Base-by-base conservation (phyloP, 2,113 vertebrate species). In the Neomonachus schauinslandi region DNA sequence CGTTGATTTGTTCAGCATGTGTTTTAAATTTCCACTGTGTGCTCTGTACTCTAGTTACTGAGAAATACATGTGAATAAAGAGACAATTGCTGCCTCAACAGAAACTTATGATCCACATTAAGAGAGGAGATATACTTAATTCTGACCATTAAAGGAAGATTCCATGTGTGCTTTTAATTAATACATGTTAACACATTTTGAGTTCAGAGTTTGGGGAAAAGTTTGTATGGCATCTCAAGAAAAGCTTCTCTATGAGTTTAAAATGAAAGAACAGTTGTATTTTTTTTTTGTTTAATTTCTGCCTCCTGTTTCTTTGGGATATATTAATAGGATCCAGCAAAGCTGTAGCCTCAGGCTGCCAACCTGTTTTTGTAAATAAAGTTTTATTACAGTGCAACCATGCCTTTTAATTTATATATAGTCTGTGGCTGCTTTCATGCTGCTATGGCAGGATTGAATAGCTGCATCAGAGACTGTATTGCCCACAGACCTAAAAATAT, bases 201-300 rank as follows among this genome's bases (percentile, higher is more conserved):
- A 67, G 36, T 77, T 77, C 57, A 67, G 1, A 84, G 28, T 91
- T 55, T 83, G 59, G 57, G 51, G 57, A 59, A 3, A 71, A 3
- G 26, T 89, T 49, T 61, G 26, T 61, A 39, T 69, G n/a, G 28
- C 42, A 42, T 55, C 86, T 72, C 26, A 89, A 28, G n/a, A 69
- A 81, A 51, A 28, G 33, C 12, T 89, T 94, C 24, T 89, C 89
- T 82, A 80, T 81, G 39, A 72, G 33, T 51, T 94, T 94, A 63
- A 72, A 89, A 67, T 76, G 42, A 93, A 14, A 63, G 36, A 24
- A 22, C 26, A 49, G 13, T 28, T 65, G 46, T 61, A 31, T 49
- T 67, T 92, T 28, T 61, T 59, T 21, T 13, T 84, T 89, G 46
- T 82, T 88, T 71, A 84, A 22, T 80, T 57, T 89, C n/a, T 90